phyloP scores from a whole-genome alignment of 92 coral and sea anemone species.

The Phenganax marumi region DNA sequence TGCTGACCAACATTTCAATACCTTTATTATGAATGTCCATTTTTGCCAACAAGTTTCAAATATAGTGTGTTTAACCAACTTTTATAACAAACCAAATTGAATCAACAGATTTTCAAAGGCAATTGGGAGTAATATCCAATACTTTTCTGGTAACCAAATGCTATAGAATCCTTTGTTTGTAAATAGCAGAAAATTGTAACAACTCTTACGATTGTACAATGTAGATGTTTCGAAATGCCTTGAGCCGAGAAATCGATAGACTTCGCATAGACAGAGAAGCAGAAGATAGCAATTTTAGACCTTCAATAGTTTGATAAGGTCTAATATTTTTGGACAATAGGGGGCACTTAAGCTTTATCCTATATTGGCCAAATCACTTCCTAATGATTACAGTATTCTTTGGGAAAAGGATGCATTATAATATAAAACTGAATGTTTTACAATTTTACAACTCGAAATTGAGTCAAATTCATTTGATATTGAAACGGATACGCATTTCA shows the following conservation, averaged over 20 bases:
- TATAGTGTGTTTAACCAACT: neutral
- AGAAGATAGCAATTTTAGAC: neutral
- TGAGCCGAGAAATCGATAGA: neutral
- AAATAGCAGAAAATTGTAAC: neutral
- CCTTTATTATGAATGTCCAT: slow-evolving; percentile 17
- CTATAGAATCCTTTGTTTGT: neutral
- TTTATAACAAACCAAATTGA: neutral
- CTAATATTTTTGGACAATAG: neutral
- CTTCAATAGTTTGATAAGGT: slow-evolving; percentile 1
- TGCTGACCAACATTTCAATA: neutral
- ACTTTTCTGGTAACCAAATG: neutral
- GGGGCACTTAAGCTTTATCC: neutral
- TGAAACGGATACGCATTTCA: neutral
- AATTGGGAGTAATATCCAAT: neutral
- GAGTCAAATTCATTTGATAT: slow-evolving; percentile 13
- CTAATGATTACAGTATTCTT: neutral
- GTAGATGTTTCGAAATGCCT: neutral
- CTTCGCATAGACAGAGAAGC: slow-evolving; percentile 2
- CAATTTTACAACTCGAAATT: neutral
- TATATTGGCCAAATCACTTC: neutral
- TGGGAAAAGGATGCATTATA: no score
- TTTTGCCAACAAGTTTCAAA: neutral
- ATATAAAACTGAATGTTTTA: neutral
- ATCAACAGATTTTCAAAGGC: neutral
- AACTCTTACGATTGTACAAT: neutral